Conservation (phyloP, 2,888 invertebrate genomes). For the Drosophila neotestacea region DNA sequence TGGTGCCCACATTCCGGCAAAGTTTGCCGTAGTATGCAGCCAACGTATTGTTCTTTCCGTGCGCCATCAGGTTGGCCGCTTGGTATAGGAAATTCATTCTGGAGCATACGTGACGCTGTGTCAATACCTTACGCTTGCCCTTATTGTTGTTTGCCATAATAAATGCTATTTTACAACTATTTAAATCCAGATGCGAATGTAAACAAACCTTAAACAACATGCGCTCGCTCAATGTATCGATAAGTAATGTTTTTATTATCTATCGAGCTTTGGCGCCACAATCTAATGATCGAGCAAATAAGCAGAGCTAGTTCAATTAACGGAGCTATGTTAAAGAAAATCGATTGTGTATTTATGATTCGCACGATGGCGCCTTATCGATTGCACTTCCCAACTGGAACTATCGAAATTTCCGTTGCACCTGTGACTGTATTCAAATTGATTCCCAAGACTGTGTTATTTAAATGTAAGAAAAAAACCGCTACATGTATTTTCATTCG, state of each 20-base stretch:
- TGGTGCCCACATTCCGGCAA: constrained; percentile 82
- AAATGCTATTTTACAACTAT: not conserved
- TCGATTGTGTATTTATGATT: too few species aligned
- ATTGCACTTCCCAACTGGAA: not conserved
- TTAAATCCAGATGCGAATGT: not conserved
- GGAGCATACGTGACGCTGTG: constrained; percentile 55
- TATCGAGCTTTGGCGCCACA: not conserved
- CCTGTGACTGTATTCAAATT: not conserved
- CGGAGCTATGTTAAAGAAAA: too few species aligned
- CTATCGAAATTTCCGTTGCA: too few species aligned
- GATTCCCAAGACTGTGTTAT: not conserved
- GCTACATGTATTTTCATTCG: constrained; percentile 5
- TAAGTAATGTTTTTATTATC: not conserved
- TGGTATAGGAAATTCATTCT: constrained; percentile 85
- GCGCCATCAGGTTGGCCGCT: constrained; percentile 83
- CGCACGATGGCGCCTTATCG: too few species aligned
- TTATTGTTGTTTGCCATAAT: constrained; percentile 31
- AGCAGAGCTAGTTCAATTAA: too few species aligned
- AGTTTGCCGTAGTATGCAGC: constrained; percentile 83
- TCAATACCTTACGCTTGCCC: constrained; percentile 42
- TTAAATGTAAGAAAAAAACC: not conserved
- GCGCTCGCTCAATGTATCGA: too few species aligned
- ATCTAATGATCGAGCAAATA: not conserved
- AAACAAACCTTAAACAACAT: not conserved
- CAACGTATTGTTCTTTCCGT: constrained; percentile 72